Percentiles rank a stretch among this genome's conserved stretches.
Evolutionary conservation across 2,113 vertebrate species (phyloP).

Genomic region (Siphamia tubifer): DNA sequence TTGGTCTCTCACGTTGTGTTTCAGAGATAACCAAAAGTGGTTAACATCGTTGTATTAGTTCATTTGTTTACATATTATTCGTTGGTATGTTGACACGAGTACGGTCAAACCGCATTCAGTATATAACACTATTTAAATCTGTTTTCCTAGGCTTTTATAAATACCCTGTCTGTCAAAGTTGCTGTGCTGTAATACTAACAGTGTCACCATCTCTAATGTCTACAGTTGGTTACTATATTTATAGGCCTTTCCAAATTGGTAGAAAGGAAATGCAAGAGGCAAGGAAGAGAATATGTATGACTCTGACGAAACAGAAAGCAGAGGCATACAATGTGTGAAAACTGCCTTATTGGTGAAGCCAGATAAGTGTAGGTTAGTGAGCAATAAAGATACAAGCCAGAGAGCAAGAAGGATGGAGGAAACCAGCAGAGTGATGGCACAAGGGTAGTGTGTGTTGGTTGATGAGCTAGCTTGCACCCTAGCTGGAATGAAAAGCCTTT

Average conservation of each 20-base stretch:
- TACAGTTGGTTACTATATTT: background rate
- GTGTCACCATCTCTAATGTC: background rate
- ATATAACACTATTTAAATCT: conserved; percentile 1
- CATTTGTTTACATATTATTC: conserved; percentile 20
- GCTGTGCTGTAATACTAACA: background rate
- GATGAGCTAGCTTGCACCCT: conserved; percentile 61
- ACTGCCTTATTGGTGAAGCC: background rate
- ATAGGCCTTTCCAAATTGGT: background rate
- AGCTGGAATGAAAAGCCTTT: conserved; percentile 88
- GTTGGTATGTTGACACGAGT: conserved; percentile 6
- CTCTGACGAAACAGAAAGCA: background rate
- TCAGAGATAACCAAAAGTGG: background rate
- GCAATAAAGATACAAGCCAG: conserved; percentile 13
- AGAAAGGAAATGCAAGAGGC: conserved; percentile 1
- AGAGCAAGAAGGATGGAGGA: conserved; percentile 31
- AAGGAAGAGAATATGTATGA: background rate
- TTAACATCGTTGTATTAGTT: background rate
- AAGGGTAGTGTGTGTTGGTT: conserved; percentile 56
- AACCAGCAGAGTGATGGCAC: conserved; percentile 68
- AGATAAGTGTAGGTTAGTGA: background rate
- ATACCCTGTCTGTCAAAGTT: background rate
- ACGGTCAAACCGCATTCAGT: background rate
- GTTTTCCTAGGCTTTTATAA: conserved; percentile 7
- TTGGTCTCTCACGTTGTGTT: background rate
- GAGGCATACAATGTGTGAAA: background rate